These are phyloP conservation scores for Cariama cristata DNA, from an alignment of 2,113 vertebrate species.

Conservation along the genomic window DNA sequence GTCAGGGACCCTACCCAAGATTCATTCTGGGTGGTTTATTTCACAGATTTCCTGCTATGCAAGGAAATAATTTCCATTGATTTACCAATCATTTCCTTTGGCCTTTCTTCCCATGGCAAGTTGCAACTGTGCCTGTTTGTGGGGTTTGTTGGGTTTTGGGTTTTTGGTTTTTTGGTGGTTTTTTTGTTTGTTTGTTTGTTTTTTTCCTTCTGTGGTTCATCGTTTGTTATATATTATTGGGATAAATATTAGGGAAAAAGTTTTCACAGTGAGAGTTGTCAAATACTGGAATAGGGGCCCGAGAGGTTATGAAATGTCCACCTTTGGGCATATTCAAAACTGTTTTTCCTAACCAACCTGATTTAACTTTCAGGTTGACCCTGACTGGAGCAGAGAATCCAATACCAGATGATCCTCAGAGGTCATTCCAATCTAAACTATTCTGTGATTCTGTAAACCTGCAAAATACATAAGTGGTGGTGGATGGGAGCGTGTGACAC, in stretches of 20 bases:
- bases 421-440: neutral
- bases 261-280: neutral
- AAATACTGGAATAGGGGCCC: neutral
- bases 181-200: neutral
- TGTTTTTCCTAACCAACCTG: neutral
- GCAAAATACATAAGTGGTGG: neutral
- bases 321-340: too few species aligned
- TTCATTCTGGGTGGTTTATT: neutral
- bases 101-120: neutral
- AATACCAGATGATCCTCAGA: neutral
- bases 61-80: neutral
- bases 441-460: neutral
- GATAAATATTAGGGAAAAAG: neutral
- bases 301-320: neutral
- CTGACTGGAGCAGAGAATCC: neutral
- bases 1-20: neutral
- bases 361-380: neutral
- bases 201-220: neutral
- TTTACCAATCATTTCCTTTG: neutral
- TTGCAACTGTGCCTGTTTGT: rapidly evolving
- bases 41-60: neutral
- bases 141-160: neutral
- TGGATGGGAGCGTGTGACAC: neutral
- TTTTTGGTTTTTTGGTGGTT: neutral
- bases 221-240: neutral